phyloP scores from a whole-genome alignment of 2,888 invertebrate genomes.

The Caenorhabditis sp. region DNA sequence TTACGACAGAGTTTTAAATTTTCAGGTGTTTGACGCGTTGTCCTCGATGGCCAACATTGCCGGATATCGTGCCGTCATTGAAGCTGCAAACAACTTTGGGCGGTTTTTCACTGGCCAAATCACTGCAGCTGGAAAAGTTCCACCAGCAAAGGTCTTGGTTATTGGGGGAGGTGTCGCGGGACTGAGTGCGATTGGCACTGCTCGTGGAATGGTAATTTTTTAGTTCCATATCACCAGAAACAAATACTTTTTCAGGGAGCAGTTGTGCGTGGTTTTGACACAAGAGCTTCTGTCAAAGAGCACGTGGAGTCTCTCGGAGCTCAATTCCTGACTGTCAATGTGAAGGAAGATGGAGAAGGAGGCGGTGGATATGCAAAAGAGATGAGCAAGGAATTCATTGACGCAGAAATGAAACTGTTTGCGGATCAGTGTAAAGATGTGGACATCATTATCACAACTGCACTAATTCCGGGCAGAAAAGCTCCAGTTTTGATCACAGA shows the following conservation, averaged over 20 bases:
- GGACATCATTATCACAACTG: slow-evolving; percentile 93
- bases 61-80: slow-evolving; percentile 91
- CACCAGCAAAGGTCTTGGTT: slow-evolving; percentile 92
- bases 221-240: too few relatives aligned
- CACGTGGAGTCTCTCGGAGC: slow-evolving; percentile 93
- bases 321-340: slow-evolving; percentile 88
- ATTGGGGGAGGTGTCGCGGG: slow-evolving; percentile 95
- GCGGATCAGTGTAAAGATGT: slow-evolving; percentile 92
- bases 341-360: slow-evolving; percentile 82
- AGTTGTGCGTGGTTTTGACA: slow-evolving; percentile 92
- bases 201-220: slow-evolving; percentile 89
- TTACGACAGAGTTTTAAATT: not conserved
- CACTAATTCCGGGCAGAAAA: slow-evolving; percentile 91
- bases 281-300: slow-evolving; percentile 90
- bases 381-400: slow-evolving; percentile 91
- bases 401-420: slow-evolving; percentile 91
- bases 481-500: slow-evolving; percentile 90
- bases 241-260: slow-evolving; percentile 88
- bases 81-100: slow-evolving; percentile 93
- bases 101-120: slow-evolving; percentile 94
- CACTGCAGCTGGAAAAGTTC: slow-evolving; percentile 91
- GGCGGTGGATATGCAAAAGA: slow-evolving; percentile 91
- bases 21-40: slow-evolving; percentile 90
- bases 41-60: slow-evolving; percentile 93
- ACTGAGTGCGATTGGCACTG: slow-evolving; percentile 91